A percentile compares a stretch with the other conserved stretches of the same genome.
Conservation (phyloP, 2,113 vertebrate genomes). For the Podarcis raffonei region DNA sequence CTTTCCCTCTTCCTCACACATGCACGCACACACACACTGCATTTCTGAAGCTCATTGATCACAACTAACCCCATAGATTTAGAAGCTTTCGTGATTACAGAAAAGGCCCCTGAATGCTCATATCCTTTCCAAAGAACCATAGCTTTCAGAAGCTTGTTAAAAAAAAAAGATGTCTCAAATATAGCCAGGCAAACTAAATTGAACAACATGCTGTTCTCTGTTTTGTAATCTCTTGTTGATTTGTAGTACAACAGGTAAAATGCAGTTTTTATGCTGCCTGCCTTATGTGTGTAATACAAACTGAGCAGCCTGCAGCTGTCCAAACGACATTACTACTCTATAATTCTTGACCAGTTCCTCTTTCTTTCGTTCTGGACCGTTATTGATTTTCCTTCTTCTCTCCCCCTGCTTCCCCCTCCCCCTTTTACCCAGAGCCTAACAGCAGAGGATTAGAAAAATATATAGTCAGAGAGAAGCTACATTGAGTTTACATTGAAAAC, state of each 20-base stretch:
- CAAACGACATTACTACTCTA: constrained; percentile 32
- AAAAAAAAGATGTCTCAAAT: neutral
- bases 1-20: neutral
- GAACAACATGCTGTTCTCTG: constrained; percentile 23
- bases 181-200: constrained; percentile 28
- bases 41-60: neutral
- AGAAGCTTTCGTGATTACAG: neutral
- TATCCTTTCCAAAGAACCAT: constrained; percentile 16
- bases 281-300: neutral
- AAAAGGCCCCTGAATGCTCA: constrained; percentile 4
- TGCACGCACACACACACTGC: neutral
- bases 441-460: constrained; percentile 1
- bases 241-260: constrained; percentile 35
- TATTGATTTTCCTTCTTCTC: constrained; percentile 34
- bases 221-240: constrained; percentile 41
- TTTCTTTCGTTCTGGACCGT: constrained; percentile 23
- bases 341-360: constrained; percentile 22
- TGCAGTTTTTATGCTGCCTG: neutral
- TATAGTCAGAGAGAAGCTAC: constrained; percentile 14
- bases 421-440: constrained; percentile 16
- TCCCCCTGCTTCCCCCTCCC: neutral
- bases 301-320: constrained; percentile 8
- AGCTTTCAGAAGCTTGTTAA: constrained; percentile 33
- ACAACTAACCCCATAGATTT: neutral
- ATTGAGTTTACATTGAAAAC: constrained; percentile 26